Base-by-base conservation (phyloP, 2,888 invertebrate genomes). In the Cosmia trapezina region DNA sequence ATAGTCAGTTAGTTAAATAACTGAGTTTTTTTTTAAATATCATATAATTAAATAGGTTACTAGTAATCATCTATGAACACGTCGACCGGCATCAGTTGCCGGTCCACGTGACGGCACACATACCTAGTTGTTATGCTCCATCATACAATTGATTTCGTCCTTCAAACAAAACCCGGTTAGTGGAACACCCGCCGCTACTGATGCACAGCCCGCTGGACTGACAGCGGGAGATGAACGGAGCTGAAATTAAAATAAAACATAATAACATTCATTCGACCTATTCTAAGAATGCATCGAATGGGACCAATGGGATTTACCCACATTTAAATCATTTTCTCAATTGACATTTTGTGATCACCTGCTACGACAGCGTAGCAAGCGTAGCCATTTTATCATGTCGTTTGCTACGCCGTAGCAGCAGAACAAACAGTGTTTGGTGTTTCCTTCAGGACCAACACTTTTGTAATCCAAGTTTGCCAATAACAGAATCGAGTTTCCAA, bases 101-200 rank as follows among this genome's bases (percentile, higher is more conserved):
- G 80, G 0, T 83, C 71, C 7, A 90, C 87, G 19, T 72, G 66
- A 74, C 93, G 93, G 72, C 92, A 93, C 5, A 92, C 80, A 49
- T 76, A n/a, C n/a, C n/a, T n/a, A 79, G 78, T 86, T 73, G 2
- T 70, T 79, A 11, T 73, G 62, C 45, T 85, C 47, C 2, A 73
- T 51, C 22, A 87, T 70, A 65, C 93, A 92, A 6, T 83, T 83
- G 0, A 61, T 41, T 4, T 71, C 47, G 1, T 88, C 87, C 0
- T 51, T 22, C n/a, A 91, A 62, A 14, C n/a, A 91, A 62, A 14
- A 92, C 43, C 33, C 76, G 85, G 4, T 78, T 51, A 81, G 83
- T 85, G 0, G 89, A 89, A 60, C 93, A 93, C 0, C 88, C 88
- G 0, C 41, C 73, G 37, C 79, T 86, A 14, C 78, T 69, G 5